Base-by-base conservation (phyloP, 2,797 vertebrate species). In the Urosaurus nigricauda region DNA sequence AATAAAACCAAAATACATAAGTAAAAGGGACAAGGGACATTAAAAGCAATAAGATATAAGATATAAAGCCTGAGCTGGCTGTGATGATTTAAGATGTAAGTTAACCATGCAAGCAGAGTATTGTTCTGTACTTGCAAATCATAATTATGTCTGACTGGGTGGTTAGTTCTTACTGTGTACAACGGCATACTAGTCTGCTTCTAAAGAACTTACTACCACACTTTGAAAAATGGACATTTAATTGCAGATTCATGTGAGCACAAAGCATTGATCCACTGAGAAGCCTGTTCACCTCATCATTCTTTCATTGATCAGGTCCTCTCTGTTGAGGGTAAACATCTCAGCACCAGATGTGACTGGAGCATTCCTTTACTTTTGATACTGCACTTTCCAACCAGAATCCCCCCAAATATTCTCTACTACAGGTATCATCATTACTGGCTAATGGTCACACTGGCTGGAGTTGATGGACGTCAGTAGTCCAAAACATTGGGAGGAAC, bases 121-220 rank as follows among this genome's bases (percentile, higher is more conserved):
- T 43, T 19, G 6, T 84, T 60, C 65, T 73, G 5, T 14, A 26
- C 37, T 43, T 40, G 35, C 14, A 85, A 60, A 58, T 21, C 37
- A 3, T 71, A 71, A 79, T 88, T 84, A 70, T 40, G 63, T 84
- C 16, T 58, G n/a, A 87, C 9, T 43, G 26, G 82, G 58, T n/a
- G 53, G 56, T 37, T 43, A 56, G 32, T 56, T 79, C 17, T 37
- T 9, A 70, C 26, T 43, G 12, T 24, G 2, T 19, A 5, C 51
- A 43, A 16, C 58, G 26, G 32, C 35, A 71, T 40, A 40, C 43
- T 87, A 70, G n/a, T 47, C 16, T 81, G 32, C 37, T n/a, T 40
- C 21, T 26, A 68, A 43, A 84, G 26, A 77, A 84, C 60, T 68
- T 17, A 56, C 35, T 40, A 79, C 13, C 43, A 37, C 37, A 11